These are phyloP conservation scores for Uloborus plumipes DNA, from an alignment of 2,888 invertebrate species.

Conservation along the genomic window DNA sequence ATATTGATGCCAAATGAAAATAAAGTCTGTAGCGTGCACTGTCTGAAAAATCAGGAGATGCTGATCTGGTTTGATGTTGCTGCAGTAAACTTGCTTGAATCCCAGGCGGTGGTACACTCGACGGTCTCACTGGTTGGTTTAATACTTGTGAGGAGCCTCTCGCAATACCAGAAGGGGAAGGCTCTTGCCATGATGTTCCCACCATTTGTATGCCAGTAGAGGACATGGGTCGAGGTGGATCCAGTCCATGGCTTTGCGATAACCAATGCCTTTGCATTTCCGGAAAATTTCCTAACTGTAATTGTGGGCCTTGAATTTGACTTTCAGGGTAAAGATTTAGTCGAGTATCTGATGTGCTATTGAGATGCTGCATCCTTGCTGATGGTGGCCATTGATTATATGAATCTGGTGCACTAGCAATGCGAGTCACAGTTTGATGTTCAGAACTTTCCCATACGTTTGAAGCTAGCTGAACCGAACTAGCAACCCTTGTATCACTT, in stretches of 20 bases:
- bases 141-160: conserved; percentile 53
- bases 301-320: conserved; percentile 14
- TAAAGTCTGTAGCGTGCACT: conserved; percentile 84
- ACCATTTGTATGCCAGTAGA: conserved; percentile 40
- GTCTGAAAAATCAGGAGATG: conserved; percentile 58
- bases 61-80: conserved; percentile 29
- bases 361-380: conserved; percentile 73
- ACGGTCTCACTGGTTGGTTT: conserved; percentile 65
- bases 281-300: conserved; percentile 18
- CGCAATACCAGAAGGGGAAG: conserved; percentile 39
- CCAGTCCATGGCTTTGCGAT: conserved; percentile 52
- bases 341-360: conserved; percentile 78
- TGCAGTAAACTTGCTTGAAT: conserved; percentile 30
- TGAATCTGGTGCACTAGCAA: conserved; percentile 82
- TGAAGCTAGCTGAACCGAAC: conserved; percentile 24
- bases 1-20: conserved; percentile 90
- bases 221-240: conserved; percentile 57
- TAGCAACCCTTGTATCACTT: conserved; percentile 55
- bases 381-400: conserved; percentile 74
- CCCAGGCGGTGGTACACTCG: conserved; percentile 70
- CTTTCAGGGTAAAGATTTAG: conserved; percentile 73
- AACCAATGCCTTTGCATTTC: conserved; percentile 53
- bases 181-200: conserved; percentile 56
- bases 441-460: conserved; percentile 38
- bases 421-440: conserved; percentile 79